A percentile compares a stretch with the other conserved stretches of the same genome.
Conservation (phyloP, 2,888 invertebrate species). For the Drosophila acutilabella region DNA sequence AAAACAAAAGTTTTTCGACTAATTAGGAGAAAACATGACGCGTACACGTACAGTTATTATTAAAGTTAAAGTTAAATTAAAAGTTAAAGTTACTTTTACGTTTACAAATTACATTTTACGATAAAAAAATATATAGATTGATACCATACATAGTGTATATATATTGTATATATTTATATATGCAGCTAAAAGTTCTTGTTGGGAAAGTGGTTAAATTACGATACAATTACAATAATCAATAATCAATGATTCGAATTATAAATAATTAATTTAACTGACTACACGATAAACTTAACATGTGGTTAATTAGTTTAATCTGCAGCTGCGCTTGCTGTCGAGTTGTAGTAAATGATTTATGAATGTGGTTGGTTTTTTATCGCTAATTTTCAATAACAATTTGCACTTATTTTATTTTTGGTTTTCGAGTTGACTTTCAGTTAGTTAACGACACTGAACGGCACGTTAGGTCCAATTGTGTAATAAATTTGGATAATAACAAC, state of each 20-base stretch:
- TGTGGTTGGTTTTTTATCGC: conserved; percentile 5
- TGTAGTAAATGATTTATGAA: conserved; percentile 51
- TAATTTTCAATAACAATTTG: neutral
- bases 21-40: conserved; percentile 59
- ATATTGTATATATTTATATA: conserved; percentile 17
- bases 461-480: conserved; percentile 57
- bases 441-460: conserved; percentile 54
- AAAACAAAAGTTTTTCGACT: conserved; percentile 20
- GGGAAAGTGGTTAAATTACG: conserved; percentile 35
- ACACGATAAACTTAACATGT: conserved; percentile 47
- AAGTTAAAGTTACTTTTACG: conserved; percentile 43
- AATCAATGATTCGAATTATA: conserved; percentile 9
- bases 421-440: conserved; percentile 20
- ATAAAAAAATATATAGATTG: conserved; percentile 14
- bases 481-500: conserved; percentile 61
- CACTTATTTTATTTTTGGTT: conserved; percentile 3
- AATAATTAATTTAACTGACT: conserved; percentile 35
- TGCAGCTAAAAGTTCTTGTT: conserved; percentile 36
- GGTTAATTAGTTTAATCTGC: conserved; percentile 34
- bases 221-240: conserved; percentile 45
- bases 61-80: conserved; percentile 44
- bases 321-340: conserved; percentile 65
- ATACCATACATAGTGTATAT: conserved; percentile 6
- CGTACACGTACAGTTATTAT: conserved; percentile 59
- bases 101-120: conserved; percentile 37